Conservation (phyloP, 2,888 invertebrate species). For the Dryobota labecula region DNA sequence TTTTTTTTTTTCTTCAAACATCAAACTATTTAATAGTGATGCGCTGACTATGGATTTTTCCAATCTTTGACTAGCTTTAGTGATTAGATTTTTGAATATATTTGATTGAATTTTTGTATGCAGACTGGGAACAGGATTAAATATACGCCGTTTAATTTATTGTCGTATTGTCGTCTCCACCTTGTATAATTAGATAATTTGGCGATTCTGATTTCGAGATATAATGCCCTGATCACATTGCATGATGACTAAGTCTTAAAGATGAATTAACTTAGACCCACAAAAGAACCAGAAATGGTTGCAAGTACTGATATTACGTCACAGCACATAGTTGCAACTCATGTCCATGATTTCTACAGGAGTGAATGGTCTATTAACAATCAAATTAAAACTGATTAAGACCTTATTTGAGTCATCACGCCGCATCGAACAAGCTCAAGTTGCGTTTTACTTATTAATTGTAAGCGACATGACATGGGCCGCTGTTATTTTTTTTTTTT, state of each 20-base stretch:
- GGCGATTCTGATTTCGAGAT: too few species aligned
- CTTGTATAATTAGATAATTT: too few species aligned
- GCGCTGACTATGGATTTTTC: too few species aligned
- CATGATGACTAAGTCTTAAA: background rate
- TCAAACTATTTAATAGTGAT: too few species aligned
- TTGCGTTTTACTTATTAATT: conserved; percentile 16
- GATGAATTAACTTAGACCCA: background rate
- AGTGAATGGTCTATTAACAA: background rate
- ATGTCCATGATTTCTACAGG: background rate
- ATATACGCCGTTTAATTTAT: too few species aligned
- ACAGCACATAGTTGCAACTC: background rate
- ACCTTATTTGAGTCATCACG: conserved; percentile 1
- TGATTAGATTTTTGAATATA: too few species aligned
- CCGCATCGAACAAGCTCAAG: background rate
- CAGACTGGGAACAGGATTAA: too few species aligned
- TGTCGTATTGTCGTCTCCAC: too few species aligned
- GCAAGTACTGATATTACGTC: background rate
- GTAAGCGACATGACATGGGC: background rate
- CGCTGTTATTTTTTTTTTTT: background rate
- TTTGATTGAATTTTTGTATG: too few species aligned
- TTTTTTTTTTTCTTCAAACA: too few species aligned
- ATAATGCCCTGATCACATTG: too few species aligned
- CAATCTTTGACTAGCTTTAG: too few species aligned
- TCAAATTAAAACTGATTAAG: background rate
- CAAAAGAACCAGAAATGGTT: background rate